Percentiles rank a stretch among this genome's conserved stretches.
Conservation (phyloP, 2,113 vertebrate species). For the Lamprotornis superbus region DNA sequence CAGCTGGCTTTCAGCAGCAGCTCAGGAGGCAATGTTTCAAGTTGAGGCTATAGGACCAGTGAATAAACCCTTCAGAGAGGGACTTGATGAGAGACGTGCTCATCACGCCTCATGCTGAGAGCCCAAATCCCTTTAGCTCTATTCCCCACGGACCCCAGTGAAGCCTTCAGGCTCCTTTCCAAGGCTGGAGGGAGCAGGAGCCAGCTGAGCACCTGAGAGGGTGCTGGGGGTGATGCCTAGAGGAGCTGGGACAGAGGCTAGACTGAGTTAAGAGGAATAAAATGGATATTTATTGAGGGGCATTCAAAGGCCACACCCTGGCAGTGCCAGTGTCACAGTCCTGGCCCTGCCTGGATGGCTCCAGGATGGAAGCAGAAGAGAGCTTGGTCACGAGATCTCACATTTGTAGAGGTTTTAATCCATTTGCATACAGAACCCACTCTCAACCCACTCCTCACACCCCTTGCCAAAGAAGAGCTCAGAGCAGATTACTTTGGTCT, state of each 20-base stretch:
- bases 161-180: neutral
- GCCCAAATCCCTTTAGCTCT: neutral
- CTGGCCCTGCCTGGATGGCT: no score
- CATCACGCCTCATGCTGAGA: neutral
- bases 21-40: slow-evolving; percentile 43
- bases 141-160: neutral
- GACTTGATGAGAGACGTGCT: neutral
- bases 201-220: neutral
- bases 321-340: no score
- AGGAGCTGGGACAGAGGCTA: no score
- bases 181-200: neutral
- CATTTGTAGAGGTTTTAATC: no score
- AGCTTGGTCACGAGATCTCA: no score
- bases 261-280: no score
- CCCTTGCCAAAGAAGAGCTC: neutral
- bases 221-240: no score
- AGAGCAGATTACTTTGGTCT: neutral
- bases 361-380: no score
- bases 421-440: neutral
- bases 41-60: neutral
- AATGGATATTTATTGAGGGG: no score
- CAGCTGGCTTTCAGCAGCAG: slow-evolving; percentile 70
- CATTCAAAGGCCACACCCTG: no score
- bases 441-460: neutral
- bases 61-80: neutral